Percentiles rank a stretch among this genome's conserved stretches.
Evolutionary conservation across 2,888 invertebrate genomes (phyloP).

Genomic region (Theodoxus fluviatilis): DNA sequence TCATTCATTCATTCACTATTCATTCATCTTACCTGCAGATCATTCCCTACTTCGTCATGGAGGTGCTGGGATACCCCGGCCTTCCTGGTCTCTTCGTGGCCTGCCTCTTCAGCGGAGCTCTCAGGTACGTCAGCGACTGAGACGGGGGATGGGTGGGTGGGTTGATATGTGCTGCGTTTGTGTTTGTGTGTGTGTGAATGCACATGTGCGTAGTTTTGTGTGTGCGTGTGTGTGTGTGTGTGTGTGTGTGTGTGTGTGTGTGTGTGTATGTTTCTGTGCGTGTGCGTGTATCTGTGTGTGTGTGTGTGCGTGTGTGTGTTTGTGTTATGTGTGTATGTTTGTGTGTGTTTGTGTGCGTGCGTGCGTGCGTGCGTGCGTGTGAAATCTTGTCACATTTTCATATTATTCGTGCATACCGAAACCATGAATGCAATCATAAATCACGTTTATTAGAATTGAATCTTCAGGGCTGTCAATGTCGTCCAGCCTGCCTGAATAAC

Average conservation of each 20-base stretch:
- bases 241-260: neutral
- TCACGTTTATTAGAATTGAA: too few relatives aligned
- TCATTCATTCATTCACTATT: too few relatives aligned
- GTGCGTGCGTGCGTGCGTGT: constrained; percentile 1
- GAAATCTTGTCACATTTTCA: too few relatives aligned
- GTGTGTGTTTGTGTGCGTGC: constrained; percentile 3
- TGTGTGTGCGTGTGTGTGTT: neutral
- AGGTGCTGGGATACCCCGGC: constrained; percentile 43
- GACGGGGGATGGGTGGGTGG: neutral
- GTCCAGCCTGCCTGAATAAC: too few relatives aligned
- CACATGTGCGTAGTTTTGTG: neutral
- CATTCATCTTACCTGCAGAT: constrained; percentile 30
- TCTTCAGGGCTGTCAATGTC: too few relatives aligned
- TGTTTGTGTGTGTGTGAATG: constrained; percentile 16
- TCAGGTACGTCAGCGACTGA: constrained; percentile 36
- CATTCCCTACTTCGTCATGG: constrained; percentile 47
- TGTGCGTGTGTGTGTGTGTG: constrained; percentile 1
- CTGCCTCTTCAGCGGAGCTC: constrained; percentile 46
- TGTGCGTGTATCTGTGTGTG: neutral
- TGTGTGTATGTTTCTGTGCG: neutral
- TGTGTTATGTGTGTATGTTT: neutral
- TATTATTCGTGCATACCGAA: too few relatives aligned
- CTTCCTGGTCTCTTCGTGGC: constrained; percentile 50
- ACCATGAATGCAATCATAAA: too few relatives aligned
- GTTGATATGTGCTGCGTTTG: neutral